phyloP scores from a whole-genome alignment of 1,140 invertebrate genomes.

The Belonocnema kinseyi region DNA sequence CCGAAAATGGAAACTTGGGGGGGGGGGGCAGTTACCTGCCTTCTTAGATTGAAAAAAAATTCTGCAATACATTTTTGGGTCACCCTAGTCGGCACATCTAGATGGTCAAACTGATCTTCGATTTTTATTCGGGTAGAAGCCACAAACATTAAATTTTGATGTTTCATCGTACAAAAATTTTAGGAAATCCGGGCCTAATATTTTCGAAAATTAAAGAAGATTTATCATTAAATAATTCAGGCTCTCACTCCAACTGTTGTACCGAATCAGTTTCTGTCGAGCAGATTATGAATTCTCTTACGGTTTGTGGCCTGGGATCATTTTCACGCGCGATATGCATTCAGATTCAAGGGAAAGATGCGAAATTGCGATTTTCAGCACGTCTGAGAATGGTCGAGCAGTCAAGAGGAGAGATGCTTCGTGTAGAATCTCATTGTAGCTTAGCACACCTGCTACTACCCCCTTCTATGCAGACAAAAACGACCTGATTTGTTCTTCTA shows the following conservation, averaged over 20 bases:
- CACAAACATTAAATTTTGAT: too few species aligned
- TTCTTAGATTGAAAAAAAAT: too few species aligned
- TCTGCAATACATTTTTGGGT: too few species aligned
- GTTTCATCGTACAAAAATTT: too few species aligned
- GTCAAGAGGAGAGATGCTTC: constrained; percentile 24
- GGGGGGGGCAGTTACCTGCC: too few species aligned
- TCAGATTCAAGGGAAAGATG: constrained; percentile 24
- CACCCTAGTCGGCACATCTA: too few species aligned
- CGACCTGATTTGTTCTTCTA: constrained; percentile 2
- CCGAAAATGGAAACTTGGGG: too few species aligned
- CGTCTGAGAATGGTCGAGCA: constrained; percentile 29
- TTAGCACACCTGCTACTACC: constrained; percentile 27
- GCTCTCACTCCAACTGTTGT: constrained; percentile 1
- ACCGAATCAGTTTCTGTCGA: constrained; percentile 19
- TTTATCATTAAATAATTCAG: background rate
- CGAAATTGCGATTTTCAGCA: constrained; percentile 16
- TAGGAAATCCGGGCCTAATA: too few species aligned
- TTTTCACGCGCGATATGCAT: constrained; percentile 30
- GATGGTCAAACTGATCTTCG: too few species aligned
- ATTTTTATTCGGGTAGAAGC: too few species aligned
- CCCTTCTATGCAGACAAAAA: constrained; percentile 2
- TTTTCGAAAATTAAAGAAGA: background rate
- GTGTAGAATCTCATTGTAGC: constrained; percentile 27
- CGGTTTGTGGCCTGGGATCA: constrained; percentile 27
- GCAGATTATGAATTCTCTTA: constrained; percentile 20